Evolutionary conservation across 1,140 invertebrate species (phyloP), one percentile per base, ranked within the genome.

Genomic region (Epicauta chinensis): DNA sequence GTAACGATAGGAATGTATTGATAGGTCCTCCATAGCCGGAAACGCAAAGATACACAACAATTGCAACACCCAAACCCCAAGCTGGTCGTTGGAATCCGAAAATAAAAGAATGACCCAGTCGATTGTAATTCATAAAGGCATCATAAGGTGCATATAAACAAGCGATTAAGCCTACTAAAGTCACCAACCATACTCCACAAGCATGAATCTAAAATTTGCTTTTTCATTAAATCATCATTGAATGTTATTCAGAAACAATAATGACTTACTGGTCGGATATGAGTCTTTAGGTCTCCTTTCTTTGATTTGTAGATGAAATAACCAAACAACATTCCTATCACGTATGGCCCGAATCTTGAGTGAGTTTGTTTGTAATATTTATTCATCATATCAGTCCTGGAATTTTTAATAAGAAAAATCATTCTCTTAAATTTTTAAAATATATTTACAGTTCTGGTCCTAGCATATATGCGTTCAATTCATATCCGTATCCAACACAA

Each of bases 11-110:
- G 31, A 59, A 53, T n/a, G 16, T 30, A 36, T 58, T 32, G 10
- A 59, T 38, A 6, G 47, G 49, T 42, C 46, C 81, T 46, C 79
- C 83, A 62, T 81, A 78, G 10, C 80, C 81, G 37, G 78, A 71
- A 2, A 73, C 66, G 56, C 84, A 84, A 1, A 80, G 80, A 34
- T 82, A 79, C 6, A 86, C 75, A 10, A 88, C 70, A 81, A 83
- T 85, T 1, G 73, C 73, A 1, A 89, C 40, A 0, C 69, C 72
- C 0, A 81, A 4, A 0, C 76, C 73, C 77, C 84, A 88, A 0
- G 68, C 67, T 1, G 76, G 66, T 31, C 83, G 71, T 36, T 77
- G 73, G 7, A 83, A 69, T 1, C 77, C 72, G 0, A 75, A 77
- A 53, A 83, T 87, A 11, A 83, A 66, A 1, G 81, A 73, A 1